These are phyloP conservation scores for Temnothorax curvispinosus DNA, from an alignment of 1,140 invertebrate species.

Conservation along the genomic window DNA sequence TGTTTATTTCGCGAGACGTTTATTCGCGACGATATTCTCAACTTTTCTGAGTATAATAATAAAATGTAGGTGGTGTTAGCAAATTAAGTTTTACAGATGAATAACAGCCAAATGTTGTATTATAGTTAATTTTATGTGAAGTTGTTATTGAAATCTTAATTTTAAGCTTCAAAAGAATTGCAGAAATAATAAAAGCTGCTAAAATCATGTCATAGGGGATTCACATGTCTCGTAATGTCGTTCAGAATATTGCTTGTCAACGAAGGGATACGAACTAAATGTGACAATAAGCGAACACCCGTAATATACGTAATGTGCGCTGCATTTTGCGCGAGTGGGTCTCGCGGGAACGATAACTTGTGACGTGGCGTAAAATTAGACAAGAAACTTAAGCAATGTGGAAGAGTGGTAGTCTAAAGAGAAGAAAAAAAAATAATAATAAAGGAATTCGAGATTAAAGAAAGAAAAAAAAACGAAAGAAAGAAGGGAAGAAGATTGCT, in stretches of 20 bases:
- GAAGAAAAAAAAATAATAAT: conserved; percentile 3
- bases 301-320: conserved; percentile 1
- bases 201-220: not conserved
- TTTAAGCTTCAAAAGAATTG: not conserved
- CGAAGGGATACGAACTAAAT: not conserved
- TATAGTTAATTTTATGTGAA: not conserved
- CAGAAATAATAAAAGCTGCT: not conserved
- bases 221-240: not conserved
- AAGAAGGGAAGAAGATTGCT: conserved; percentile 29
- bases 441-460: conserved; percentile 26
- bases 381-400: conserved; percentile 39
- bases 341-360: conserved; percentile 53
- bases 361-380: conserved; percentile 63
- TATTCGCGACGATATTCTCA: not conserved
- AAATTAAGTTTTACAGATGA: not conserved
- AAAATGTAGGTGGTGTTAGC: not conserved
- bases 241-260: not conserved
- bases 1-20: conserved; percentile 1
- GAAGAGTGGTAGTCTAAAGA: not conserved
- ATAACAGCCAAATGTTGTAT: not conserved
- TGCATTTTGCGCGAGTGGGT: conserved; percentile 32
- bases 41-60: not conserved
- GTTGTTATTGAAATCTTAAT: not conserved
- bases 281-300: conserved; percentile 15
- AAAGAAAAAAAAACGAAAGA: not conserved